phyloP scores from a whole-genome alignment of 2,888 invertebrate genomes.

The Scaptomyza tumidula region DNA sequence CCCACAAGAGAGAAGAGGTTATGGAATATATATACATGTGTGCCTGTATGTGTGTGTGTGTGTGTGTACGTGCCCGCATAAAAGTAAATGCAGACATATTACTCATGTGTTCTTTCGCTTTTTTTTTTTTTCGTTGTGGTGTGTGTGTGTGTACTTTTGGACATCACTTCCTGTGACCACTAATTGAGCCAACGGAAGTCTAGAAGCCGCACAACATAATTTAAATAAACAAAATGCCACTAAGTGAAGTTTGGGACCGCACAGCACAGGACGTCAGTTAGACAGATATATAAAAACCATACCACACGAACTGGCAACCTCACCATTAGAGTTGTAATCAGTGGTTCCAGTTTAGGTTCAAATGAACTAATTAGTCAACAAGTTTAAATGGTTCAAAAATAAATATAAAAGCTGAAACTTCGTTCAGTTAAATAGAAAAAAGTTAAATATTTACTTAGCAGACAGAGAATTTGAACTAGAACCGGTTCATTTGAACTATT shows the following conservation, averaged over 20 bases:
- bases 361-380: neutral
- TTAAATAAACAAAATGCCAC: conserved; percentile 79
- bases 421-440: too few species aligned
- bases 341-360: neutral
- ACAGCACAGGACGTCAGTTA: conserved; percentile 62
- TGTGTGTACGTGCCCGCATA: conserved; percentile 57
- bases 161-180: conserved; percentile 67
- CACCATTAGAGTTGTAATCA: conserved; percentile 1
- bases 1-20: conserved; percentile 53
- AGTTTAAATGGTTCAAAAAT: too few species aligned
- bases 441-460: too few species aligned
- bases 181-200: conserved; percentile 79
- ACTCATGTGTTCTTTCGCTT: conserved; percentile 32
- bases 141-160: conserved; percentile 10
- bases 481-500: neutral
- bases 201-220: conserved; percentile 77
- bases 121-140: neutral
- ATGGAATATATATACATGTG: conserved; percentile 36
- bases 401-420: too few species aligned
- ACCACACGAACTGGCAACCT: neutral
- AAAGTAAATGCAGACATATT: conserved; percentile 59
- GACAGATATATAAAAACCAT: conserved; percentile 23
- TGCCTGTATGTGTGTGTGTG: conserved; percentile 11
- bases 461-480: too few species aligned
- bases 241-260: conserved; percentile 75